Evolutionary conservation across 2,888 invertebrate species (phyloP).

Genomic region (Drosophila merina): DNA sequence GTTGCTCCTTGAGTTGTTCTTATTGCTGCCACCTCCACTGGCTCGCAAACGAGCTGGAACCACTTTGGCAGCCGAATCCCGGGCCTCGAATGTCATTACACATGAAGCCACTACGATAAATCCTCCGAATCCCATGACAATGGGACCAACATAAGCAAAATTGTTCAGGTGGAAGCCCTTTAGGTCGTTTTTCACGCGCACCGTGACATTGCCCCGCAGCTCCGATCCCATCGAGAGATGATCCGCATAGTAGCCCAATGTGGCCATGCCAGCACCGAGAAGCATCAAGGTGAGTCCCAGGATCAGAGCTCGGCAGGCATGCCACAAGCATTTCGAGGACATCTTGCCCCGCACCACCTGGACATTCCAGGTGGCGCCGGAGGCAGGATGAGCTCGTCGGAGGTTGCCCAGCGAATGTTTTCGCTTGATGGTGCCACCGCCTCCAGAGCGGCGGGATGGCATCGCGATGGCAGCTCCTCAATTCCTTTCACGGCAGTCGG

Average conservation of each 20-base stretch:
- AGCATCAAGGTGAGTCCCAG: conserved; percentile 94
- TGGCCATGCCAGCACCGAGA: conserved; percentile 96
- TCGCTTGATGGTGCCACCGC: conserved; percentile 80
- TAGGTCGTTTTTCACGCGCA: conserved; percentile 92
- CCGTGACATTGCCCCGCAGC: conserved; percentile 90
- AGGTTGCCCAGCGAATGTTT: conserved; percentile 85
- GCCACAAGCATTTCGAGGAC: conserved; percentile 95
- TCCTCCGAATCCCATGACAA: conserved; percentile 98
- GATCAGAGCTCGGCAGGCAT: conserved; percentile 95
- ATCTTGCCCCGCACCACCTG: conserved; percentile 94
- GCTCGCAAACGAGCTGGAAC: conserved; percentile 90
- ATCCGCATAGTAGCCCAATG: conserved; percentile 94
- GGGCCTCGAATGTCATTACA: conserved; percentile 99
- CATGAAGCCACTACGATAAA: conserved; percentile 98
- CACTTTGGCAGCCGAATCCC: conserved; percentile 96
- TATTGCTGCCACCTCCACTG: conserved; percentile 81
- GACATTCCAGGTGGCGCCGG: conserved; percentile 94
- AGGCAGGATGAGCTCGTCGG: conserved; percentile 90
- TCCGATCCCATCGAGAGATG: conserved; percentile 91
- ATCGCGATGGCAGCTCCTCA: conserved; percentile 58
- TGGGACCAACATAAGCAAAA: conserved; percentile 97
- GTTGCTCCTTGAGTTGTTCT: conserved; percentile 79
- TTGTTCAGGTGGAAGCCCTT: conserved; percentile 94
- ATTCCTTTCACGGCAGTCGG: neutral
- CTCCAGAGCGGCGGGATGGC: conserved; percentile 81